These are phyloP conservation scores for Glyptemys insculpta DNA, from an alignment of 2,797 vertebrate genomes.

Conservation along the genomic window DNA sequence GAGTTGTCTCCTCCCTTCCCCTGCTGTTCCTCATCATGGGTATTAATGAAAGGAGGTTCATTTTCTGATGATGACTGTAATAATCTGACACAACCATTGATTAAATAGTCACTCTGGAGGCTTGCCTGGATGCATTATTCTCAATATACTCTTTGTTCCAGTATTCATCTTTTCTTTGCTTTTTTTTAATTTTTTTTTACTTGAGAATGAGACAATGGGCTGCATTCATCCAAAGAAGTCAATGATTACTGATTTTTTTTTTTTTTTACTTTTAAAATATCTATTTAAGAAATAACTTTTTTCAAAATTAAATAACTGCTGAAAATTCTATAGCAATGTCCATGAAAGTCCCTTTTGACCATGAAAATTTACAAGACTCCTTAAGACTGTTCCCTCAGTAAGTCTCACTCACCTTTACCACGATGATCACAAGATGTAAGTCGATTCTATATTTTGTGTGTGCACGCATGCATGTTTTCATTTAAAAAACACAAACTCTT, in stretches of 20 bases:
- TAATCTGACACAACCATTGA: constrained; percentile 65
- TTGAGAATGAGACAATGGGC: constrained; percentile 50
- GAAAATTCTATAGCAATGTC: background rate
- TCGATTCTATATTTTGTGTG: background rate
- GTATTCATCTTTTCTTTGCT: background rate
- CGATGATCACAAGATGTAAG: background rate
- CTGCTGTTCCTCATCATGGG: constrained; percentile 21
- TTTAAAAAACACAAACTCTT: background rate
- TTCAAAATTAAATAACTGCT: background rate
- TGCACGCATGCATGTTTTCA: background rate
- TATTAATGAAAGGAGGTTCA: constrained; percentile 62
- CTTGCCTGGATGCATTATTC: constrained; percentile 50
- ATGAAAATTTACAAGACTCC: background rate
- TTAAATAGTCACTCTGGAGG: constrained; percentile 55
- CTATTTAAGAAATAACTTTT: background rate
- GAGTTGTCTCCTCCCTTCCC: constrained; percentile 46
- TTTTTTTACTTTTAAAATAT: background rate
- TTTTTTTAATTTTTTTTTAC: background rate
- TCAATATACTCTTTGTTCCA: constrained; percentile 40
- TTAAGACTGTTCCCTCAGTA: background rate
- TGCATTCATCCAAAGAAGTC: constrained; percentile 5
- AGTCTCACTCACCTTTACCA: background rate
- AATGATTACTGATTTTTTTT: background rate
- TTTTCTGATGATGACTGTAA: constrained; percentile 61
- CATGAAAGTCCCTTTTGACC: background rate